These are phyloP conservation scores for Pygocentrus nattereri DNA, from an alignment of 2,797 vertebrate species.

Conservation along the genomic window DNA sequence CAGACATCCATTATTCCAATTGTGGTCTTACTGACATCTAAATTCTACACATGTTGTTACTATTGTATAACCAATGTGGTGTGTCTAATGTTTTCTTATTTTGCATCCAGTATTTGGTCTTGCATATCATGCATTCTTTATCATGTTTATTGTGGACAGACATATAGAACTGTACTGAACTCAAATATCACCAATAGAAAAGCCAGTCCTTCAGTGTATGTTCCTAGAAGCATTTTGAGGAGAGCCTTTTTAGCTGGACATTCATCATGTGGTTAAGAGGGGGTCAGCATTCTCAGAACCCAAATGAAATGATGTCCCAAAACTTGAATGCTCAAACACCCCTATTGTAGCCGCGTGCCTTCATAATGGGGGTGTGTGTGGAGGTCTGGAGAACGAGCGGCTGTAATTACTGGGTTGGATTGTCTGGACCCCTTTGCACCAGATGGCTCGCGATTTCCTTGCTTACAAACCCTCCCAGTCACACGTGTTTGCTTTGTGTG, in stretches of 20 bases:
- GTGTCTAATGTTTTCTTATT: too few relatives aligned
- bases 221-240: not conserved
- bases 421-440: constrained; percentile 80
- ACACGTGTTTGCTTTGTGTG: constrained; percentile 83
- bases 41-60: too few relatives aligned
- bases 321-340: constrained; percentile 64
- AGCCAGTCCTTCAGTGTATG: too few relatives aligned
- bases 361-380: constrained; percentile 63
- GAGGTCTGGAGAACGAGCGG: constrained; percentile 52
- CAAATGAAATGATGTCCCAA: not conserved
- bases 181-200: not conserved
- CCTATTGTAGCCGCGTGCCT: constrained; percentile 75
- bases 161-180: not conserved
- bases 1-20: not conserved
- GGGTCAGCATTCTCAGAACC: not conserved
- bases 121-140: too few relatives aligned
- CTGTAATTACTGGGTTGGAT: constrained; percentile 86
- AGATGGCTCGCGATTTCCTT: constrained; percentile 86
- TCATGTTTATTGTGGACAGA: not conserved
- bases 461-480: constrained; percentile 75
- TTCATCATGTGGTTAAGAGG: constrained; percentile 55
- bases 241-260: constrained; percentile 21
- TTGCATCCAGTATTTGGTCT: too few relatives aligned
- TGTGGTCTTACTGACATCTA: too few relatives aligned
- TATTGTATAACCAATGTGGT: too few relatives aligned